A percentile compares a stretch with the other conserved stretches of the same genome.
phyloP scores from a whole-genome alignment of 2,797 vertebrate species.

The Choloepus didactylus region DNA sequence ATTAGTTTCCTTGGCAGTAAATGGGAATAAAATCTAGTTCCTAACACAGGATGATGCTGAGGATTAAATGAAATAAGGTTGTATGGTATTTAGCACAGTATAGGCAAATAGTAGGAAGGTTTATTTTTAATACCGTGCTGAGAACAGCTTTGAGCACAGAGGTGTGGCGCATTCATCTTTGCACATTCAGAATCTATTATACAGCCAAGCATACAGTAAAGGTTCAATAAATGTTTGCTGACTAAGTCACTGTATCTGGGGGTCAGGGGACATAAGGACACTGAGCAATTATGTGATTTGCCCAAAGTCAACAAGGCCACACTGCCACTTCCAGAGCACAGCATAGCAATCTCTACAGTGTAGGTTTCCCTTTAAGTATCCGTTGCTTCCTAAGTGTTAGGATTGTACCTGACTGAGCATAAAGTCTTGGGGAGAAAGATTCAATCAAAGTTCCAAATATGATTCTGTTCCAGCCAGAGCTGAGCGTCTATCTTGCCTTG shows the following conservation, averaged over 20 bases:
- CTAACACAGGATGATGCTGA: background rate
- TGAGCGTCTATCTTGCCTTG: constrained; percentile 79
- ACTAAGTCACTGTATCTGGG: background rate
- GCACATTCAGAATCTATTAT: background rate
- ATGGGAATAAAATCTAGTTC: background rate
- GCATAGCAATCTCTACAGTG: background rate
- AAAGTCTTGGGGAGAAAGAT: constrained; percentile 81
- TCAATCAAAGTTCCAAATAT: constrained; percentile 82
- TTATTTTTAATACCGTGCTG: background rate
- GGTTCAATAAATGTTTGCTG: background rate
- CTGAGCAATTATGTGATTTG: constrained; percentile 38
- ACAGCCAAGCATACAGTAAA: background rate
- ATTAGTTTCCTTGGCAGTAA: background rate
- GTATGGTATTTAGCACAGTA: background rate
- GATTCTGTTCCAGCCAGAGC: constrained; percentile 79
- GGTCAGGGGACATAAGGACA: background rate
- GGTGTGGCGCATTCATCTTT: background rate
- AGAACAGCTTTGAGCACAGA: background rate
- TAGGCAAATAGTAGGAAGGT: background rate
- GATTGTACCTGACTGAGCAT: constrained; percentile 77
- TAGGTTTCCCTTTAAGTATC: constrained; percentile 70
- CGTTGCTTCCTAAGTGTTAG: constrained; percentile 73
- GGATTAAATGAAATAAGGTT: background rate
- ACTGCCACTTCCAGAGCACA: constrained; percentile 45
- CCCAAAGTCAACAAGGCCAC: constrained; percentile 51